phyloP scores from a whole-genome alignment of 30 jellyfish, hydroid and myxozoan genomes.

The Mastigias papua region DNA sequence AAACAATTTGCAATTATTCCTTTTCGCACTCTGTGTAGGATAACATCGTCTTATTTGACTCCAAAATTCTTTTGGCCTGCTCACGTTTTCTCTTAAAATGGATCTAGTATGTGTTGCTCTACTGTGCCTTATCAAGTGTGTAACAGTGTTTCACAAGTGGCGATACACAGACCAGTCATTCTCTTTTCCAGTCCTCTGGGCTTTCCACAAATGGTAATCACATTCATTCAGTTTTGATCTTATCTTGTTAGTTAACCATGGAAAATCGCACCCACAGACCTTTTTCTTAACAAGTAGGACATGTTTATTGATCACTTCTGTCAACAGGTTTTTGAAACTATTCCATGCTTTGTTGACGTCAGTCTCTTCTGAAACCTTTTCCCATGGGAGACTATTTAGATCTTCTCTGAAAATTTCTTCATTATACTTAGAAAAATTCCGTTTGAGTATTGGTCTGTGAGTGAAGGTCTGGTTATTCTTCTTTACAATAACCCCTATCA shows the following conservation, averaged over 20 bases:
- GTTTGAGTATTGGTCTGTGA: slow-evolving; percentile 59
- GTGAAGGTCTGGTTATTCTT: slow-evolving; percentile 53
- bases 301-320: slow-evolving; percentile 36
- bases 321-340: slow-evolving; percentile 3
- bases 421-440: slow-evolving; percentile 46
- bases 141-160: not conserved
- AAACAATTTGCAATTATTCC: no score
- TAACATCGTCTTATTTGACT: no score
- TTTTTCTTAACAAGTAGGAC: slow-evolving; percentile 31
- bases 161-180: not conserved
- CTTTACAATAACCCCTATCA: slow-evolving; percentile 53
- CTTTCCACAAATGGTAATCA: no score
- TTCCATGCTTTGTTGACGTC: no score
- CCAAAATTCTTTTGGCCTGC: not conserved
- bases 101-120: slow-evolving; percentile 14
- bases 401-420: slow-evolving; percentile 16
- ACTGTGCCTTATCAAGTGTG: slow-evolving; percentile 27
- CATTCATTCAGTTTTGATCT: slow-evolving; percentile 4
- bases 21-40: no score
- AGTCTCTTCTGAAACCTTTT: slow-evolving; percentile 18
- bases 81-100: slow-evolving; percentile 15
- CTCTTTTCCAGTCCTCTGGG: no score
- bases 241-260: slow-evolving; percentile 21
- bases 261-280: slow-evolving; percentile 39
- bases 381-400: slow-evolving; percentile 43